Conservation (phyloP, 2,113 vertebrate genomes). For the Tringa solitaria region DNA sequence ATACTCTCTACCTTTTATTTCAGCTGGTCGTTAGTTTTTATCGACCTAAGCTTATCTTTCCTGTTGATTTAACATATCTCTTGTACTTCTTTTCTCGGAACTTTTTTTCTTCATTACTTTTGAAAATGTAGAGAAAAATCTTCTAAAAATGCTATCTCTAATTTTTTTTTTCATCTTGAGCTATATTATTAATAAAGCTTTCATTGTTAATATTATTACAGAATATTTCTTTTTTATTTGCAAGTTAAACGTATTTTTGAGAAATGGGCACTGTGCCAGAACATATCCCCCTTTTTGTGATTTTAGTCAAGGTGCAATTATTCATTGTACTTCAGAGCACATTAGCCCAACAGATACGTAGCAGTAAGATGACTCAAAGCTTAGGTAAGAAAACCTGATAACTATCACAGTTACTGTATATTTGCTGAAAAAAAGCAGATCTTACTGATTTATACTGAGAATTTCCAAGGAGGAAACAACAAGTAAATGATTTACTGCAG, state of each 20-base stretch:
- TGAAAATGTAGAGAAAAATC: background rate
- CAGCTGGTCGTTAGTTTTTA: background rate
- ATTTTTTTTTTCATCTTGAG: background rate
- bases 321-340: background rate
- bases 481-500: background rate
- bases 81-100: background rate
- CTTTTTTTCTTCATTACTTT: background rate
- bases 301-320: background rate
- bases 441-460: background rate
- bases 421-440: background rate
- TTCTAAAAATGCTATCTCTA: background rate
- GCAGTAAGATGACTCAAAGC: background rate
- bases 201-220: background rate
- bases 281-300: background rate
- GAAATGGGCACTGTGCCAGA: background rate
- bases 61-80: background rate
- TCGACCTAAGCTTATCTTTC: background rate
- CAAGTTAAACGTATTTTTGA: background rate
- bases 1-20: background rate
- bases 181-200: background rate
- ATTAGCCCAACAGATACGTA: background rate
- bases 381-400: background rate
- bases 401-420: background rate
- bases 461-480: background rate
- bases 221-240: background rate